These are phyloP conservation scores for Heteromyza rotundicornis DNA, from an alignment of 2,888 invertebrate species.

Conservation along the genomic window DNA sequence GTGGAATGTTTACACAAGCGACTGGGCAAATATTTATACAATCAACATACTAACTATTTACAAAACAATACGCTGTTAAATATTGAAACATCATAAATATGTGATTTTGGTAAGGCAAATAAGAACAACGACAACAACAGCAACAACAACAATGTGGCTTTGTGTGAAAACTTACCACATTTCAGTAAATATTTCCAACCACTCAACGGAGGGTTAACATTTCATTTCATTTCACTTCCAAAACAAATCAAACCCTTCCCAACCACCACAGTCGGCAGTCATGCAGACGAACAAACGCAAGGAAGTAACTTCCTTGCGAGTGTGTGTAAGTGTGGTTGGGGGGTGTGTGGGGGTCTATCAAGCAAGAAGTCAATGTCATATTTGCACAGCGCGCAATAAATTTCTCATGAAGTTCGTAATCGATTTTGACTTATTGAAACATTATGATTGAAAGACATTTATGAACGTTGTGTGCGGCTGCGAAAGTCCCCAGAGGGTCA, in stretches of 20 bases:
- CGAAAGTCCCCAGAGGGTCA: too few species aligned
- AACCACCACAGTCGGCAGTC: neutral
- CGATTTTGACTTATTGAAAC: slow-evolving; percentile 61
- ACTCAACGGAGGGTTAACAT: neutral
- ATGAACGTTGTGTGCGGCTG: too few species aligned
- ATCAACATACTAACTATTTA: neutral
- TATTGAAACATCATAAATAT: too few species aligned
- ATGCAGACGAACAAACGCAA: neutral
- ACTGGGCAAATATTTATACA: neutral
- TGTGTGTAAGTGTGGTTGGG: neutral
- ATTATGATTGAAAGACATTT: slow-evolving; percentile 61
- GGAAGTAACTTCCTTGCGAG: too few species aligned
- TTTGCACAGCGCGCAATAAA: slow-evolving; percentile 57
- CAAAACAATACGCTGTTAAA: too few species aligned
- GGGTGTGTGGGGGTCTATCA: neutral
- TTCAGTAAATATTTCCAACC: neutral
- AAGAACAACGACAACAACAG: too few species aligned
- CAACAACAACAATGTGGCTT: neutral
- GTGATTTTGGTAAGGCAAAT: too few species aligned
- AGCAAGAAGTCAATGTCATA: slow-evolving; percentile 52
- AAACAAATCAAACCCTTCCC: neutral
- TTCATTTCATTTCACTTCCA: neutral
- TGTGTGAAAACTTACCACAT: neutral
- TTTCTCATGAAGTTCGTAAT: slow-evolving; percentile 59
- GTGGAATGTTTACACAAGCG: neutral